Base-by-base conservation (phyloP, 2,113 vertebrate genomes). In the Prionailurus bengalensis region DNA sequence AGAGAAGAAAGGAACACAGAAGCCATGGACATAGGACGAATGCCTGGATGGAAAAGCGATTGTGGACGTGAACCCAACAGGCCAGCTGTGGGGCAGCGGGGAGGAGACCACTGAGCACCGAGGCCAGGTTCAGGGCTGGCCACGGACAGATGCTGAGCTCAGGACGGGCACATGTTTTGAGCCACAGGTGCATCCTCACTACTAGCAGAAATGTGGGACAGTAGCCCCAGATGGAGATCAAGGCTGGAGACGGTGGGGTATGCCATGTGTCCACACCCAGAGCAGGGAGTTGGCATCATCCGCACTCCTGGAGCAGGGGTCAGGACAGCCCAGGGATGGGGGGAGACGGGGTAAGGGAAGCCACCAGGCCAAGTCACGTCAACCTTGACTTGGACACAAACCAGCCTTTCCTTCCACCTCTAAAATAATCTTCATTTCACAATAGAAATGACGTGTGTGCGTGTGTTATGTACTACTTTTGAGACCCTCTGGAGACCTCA, bases 51-150 rank as follows among this genome's bases (percentile, higher is more conserved):
- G 29, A 74, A 83, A 39, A 4, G 55, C 5, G 29, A 42, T 10
- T 2, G 25, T 51, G 39, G 79, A 7, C 19, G 0, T 12, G 14
- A 39, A 36, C 17, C 23, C 31, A 36, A 13, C 0, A 39, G 74
- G 13, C 21, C 29, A 19, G 31, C 19, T 1, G 29, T 1, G 19
- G 27, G 31, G 74, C 31, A 0, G 1, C 1, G 0, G 31, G 33
- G 42, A 89, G 48, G 36, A 48, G 21, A 7, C 19, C n/a, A 0
- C 2, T 4, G 45, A 29, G 27, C 42, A 10, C 33, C 0, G 6
- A 51, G 85, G 53, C 45, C 14, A 1, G 58, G 70, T n/a, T 7
- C 1, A 0, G 1, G 16, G 29, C 31, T 36, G 2, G 9, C 10
- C 14, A 33, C 0, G 5, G 42, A 48, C 13, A 25, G 68, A 71